Evolutionary conservation across 2,797 vertebrate species (phyloP), one percentile per base, ranked within the genome.

Genomic region (Epinephelus awoara): DNA sequence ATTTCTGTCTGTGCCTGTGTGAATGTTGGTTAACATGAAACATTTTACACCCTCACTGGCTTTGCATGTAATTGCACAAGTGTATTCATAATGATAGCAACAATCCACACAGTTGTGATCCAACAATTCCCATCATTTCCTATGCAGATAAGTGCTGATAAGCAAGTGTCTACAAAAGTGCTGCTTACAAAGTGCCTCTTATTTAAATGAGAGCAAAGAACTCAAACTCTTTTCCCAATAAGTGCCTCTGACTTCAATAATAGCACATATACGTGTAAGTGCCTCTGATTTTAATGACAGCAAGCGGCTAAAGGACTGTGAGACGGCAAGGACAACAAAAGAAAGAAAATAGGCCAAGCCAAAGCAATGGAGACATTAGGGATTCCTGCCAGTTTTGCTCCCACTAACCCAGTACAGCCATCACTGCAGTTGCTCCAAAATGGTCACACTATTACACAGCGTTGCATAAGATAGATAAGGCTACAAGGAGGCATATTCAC

Each of bases 401-500:
- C 91, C 83, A 87, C 87, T 90, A 91, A 93, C 89, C 88, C 84
- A 78, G 85, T 85, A 87, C 83, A 88, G 82, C 84, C 84, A 54
- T 91, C 76, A 72, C 86, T 27, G 1, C 42, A 4, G 85, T 85
- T 88, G 80, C 91, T 88, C 82, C 56, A 77, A 79, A 86, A 91
- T 90, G 91, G 90, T 88, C 92, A 90, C 89, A 91, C 85, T 90
- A 75, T 94, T 93, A 87, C 93, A 87, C 58, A n/a, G 75, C 42
- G 13, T 94, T 93, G 92, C 92, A 88, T 93, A 93, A 94, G 93
- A 91, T 75, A 88, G 90, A 92, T 89, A 86, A 76, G 84, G 76
- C 73, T 82, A 85, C 72, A 29, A 86, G 69, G 82, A 87, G 84
- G 83, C 89, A 72, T 79, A 85, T 85, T 91, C 88, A 49, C 77